Evolutionary conservation across 2,797 vertebrate genomes (phyloP).

Genomic region (Pipistrellus nathusii): DNA sequence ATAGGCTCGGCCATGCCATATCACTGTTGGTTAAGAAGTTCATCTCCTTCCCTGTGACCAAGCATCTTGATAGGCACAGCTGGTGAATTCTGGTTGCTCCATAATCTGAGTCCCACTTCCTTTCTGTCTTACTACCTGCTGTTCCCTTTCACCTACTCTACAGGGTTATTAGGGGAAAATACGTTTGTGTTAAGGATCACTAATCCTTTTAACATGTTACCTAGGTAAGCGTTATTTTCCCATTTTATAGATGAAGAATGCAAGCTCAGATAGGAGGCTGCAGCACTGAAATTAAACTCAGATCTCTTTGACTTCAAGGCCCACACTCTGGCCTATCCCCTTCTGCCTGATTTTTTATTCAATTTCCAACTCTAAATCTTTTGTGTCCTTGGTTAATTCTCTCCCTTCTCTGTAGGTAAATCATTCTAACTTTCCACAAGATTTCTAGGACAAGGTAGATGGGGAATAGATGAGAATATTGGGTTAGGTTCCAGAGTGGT

Average conservation of each 20-base stretch:
- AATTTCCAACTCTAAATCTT: background rate
- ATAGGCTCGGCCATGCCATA: background rate
- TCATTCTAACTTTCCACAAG: background rate
- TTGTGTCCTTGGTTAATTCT: background rate
- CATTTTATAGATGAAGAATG: background rate
- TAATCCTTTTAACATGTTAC: conserved; percentile 21
- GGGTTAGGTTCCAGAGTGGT: background rate
- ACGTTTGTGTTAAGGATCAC: background rate
- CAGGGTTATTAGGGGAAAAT: background rate
- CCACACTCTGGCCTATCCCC: background rate
- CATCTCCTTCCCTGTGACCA: background rate
- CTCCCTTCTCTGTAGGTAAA: background rate
- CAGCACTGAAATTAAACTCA: conserved; percentile 24
- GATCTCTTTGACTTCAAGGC: background rate
- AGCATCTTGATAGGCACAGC: background rate
- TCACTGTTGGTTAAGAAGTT: background rate
- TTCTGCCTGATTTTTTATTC: background rate
- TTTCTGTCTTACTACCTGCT: background rate
- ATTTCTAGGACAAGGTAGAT: background rate
- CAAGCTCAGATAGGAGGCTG: background rate
- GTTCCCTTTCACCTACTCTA: background rate
- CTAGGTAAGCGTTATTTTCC: background rate
- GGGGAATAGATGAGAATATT: background rate
- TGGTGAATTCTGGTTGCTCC: background rate
- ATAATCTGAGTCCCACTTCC: background rate